Conservation (phyloP, 1,140 invertebrate genomes). For the Brachionus sp. region DNA sequence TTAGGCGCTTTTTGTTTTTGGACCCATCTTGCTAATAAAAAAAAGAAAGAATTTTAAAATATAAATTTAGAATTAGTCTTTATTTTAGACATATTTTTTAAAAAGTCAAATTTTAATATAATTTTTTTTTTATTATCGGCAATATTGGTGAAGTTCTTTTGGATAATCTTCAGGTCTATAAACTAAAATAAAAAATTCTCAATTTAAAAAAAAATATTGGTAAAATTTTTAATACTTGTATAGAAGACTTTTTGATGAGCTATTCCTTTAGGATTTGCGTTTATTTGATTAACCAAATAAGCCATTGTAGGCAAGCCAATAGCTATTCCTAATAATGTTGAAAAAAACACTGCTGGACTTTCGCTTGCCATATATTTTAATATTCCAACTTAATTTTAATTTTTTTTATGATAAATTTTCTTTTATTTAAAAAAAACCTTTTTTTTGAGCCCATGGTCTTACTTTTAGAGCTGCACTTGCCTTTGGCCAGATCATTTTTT, state of each 20-base stretch:
- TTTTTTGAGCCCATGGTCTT: constrained; percentile 9
- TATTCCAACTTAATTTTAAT: neutral
- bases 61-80: neutral
- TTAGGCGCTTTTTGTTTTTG: neutral
- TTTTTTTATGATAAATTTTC: neutral
- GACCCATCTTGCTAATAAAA: too few species aligned
- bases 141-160: constrained; percentile 43
- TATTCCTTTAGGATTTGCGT: constrained; percentile 3
- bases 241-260: constrained; percentile 35
- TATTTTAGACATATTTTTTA: neutral
- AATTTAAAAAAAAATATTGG: neutral
- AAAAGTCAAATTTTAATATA: neutral
- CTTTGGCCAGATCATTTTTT: constrained; percentile 44
- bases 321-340: constrained; percentile 3
- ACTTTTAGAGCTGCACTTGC: constrained; percentile 39
- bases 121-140: neutral
- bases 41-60: neutral
- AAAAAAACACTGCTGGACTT: constrained; percentile 37
- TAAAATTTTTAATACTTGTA: neutral
- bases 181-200: neutral
- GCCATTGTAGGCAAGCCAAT: neutral
- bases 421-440: too few species aligned
- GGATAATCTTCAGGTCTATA: constrained; percentile 42
- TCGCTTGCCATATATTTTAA: constrained; percentile 16
- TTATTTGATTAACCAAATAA: constrained; percentile 4